phyloP scores from a whole-genome alignment of 2,113 vertebrate species.

The Edolisoma coerulescens region DNA sequence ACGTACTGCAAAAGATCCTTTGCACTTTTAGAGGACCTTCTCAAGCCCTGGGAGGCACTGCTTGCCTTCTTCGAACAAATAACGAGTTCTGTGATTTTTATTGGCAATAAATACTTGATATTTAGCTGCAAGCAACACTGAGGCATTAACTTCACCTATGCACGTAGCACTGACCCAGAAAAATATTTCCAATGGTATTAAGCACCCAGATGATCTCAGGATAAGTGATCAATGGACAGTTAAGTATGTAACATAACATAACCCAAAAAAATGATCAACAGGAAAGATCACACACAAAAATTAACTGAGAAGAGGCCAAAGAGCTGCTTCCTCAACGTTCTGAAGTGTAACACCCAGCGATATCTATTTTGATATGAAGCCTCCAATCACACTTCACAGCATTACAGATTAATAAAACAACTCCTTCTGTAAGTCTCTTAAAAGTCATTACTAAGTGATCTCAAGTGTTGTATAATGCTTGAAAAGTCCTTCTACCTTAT shows the following conservation, averaged over 20 bases:
- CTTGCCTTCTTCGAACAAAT: background rate
- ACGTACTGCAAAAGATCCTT: background rate
- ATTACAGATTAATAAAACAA: slow-evolving; percentile 18
- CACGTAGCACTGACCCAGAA: background rate
- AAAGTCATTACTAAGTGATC: slow-evolving; percentile 28
- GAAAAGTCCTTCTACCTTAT: slow-evolving; percentile 10
- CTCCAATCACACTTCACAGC: slow-evolving; percentile 10
- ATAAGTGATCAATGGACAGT: slow-evolving; percentile 19
- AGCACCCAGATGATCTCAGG: slow-evolving; percentile 39
- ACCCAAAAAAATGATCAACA: slow-evolving; percentile 10
- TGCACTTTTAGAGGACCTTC: background rate
- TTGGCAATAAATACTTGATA: background rate
- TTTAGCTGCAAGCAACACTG: background rate
- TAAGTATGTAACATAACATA: slow-evolving; percentile 1
- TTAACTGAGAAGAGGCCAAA: background rate
- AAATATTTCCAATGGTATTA: slow-evolving; percentile 29
- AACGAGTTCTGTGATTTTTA: background rate
- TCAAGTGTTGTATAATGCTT: slow-evolving; percentile 19
- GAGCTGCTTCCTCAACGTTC: background rate
- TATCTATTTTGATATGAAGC: background rate
- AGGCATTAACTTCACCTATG: background rate
- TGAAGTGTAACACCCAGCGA: background rate
- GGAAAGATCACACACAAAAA: slow-evolving; percentile 43
- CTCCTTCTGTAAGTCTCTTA: slow-evolving; percentile 6
- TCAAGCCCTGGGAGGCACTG: background rate